Conservation (phyloP, 1,140 invertebrate genomes). For the Pseudobourletiella spinata region DNA sequence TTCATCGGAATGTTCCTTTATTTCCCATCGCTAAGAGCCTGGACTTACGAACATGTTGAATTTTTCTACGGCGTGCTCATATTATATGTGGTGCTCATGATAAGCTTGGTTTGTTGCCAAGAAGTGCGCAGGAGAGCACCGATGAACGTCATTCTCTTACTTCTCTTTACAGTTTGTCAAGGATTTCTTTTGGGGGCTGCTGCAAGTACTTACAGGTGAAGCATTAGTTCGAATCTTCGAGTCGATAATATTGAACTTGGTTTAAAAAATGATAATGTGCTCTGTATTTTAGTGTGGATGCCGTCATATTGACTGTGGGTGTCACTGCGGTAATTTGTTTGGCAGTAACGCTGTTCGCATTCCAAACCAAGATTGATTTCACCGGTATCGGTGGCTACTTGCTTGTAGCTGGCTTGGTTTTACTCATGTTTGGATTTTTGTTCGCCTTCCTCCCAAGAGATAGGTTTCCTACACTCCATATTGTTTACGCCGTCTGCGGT, state of each 20-base stretch:
- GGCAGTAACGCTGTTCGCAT: slow-evolving; percentile 80
- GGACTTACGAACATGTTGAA: slow-evolving; percentile 34
- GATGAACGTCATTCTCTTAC: slow-evolving; percentile 79
- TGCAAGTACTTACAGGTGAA: slow-evolving; percentile 50
- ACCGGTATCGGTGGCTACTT: slow-evolving; percentile 40
- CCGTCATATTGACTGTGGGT: slow-evolving; percentile 67
- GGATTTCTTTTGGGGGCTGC: slow-evolving; percentile 62
- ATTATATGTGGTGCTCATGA: slow-evolving; percentile 62
- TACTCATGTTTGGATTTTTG: background rate
- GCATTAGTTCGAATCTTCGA: no score
- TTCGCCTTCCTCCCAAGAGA: slow-evolving; percentile 30
- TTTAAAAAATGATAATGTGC: no score
- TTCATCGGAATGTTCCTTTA: slow-evolving; percentile 47
- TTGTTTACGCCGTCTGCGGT: slow-evolving; percentile 67
- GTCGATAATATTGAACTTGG: no score
- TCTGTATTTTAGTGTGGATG: no score
- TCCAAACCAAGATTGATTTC: slow-evolving; percentile 91
- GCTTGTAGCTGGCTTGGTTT: background rate
- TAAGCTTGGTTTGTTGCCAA: slow-evolving; percentile 78
- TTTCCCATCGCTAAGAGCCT: slow-evolving; percentile 40
- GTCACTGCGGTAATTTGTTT: slow-evolving; percentile 71
- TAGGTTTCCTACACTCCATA: slow-evolving; percentile 43
- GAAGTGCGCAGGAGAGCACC: slow-evolving; percentile 71
- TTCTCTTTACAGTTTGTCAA: slow-evolving; percentile 71
- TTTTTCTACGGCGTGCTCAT: slow-evolving; percentile 59